Conservation (phyloP, 2,113 vertebrate genomes). For the Panthera tigris region DNA sequence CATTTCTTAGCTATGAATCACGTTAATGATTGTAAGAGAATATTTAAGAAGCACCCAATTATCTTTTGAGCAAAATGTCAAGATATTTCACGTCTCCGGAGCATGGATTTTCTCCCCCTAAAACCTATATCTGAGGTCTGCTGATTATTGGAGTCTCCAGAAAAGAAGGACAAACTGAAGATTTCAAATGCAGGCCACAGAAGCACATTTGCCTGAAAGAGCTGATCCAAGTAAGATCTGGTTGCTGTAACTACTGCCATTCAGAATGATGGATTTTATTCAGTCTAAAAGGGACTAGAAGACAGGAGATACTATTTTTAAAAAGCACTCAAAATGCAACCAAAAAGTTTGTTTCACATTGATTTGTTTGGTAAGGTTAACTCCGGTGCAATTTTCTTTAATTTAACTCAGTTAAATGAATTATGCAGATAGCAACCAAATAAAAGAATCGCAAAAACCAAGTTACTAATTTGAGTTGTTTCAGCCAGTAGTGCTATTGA, state of each 20-base stretch:
- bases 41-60: background rate
- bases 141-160: background rate
- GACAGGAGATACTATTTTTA: conserved; percentile 12
- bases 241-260: background rate
- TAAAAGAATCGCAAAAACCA: conserved; percentile 7
- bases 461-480: conserved; percentile 28
- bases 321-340: background rate
- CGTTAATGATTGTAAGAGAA: background rate
- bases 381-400: conserved; percentile 29
- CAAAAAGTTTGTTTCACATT: conserved; percentile 2
- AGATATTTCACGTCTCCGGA: background rate
- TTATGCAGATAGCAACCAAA: conserved; percentile 4
- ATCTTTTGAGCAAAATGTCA: background rate
- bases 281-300: background rate
- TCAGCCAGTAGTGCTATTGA: background rate
- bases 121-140: background rate
- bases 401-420: conserved; percentile 40
- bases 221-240: background rate
- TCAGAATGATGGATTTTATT: background rate
- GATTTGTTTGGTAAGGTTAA: conserved; percentile 12
- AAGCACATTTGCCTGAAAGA: background rate
- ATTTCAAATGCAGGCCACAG: background rate
- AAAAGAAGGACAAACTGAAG: background rate
- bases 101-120: background rate
- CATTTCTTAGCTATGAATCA: background rate